Evolutionary conservation across 2,888 invertebrate species (phyloP), one percentile per base, ranked within the genome.

Genomic region (Lottia gigantea): DNA sequence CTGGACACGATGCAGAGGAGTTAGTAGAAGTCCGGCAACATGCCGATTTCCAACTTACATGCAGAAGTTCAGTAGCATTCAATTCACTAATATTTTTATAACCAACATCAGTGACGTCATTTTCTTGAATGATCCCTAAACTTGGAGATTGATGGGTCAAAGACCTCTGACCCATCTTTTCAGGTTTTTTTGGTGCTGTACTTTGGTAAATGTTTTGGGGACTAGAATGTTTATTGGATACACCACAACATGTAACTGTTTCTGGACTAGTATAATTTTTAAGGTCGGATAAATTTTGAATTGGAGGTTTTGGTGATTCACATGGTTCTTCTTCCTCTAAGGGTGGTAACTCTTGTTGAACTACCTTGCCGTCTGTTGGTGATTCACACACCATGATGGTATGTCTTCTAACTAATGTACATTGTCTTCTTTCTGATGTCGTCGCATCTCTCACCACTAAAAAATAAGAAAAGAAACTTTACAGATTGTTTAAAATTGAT

Each of bases 381-480:
- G 83, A 84, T 70, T 85, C 84, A 71, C 85, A 85, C 14, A 85
- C 83, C 70, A 81, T 83, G 67, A 85, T 83, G 68, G 84, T 85
- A 76, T 85, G 84, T 45, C 85, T 75, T 16, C 85, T 76, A 72
- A 82, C 81, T 12, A 82, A 76, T 61, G 73, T 73, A 45, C 66
- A 66, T 25, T 45, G 70, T 23, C 66, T 40, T 55, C 67, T 61
- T 8, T 64, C 70, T 14, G 31, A 15, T 40, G 47, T 67, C 40
- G 70, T 40, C 8, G 66, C 63, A 64, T 74, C 71, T n/a, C 65
- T 55, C 15, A 63, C 64, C 61, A 66, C 74, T 74, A 67, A 61
- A 71, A 40, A 1, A 40, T 40, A 40, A 40, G 40, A 40, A 40
- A 40, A 31, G 31, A 31, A 6, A 31, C 6, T 31, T 31, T 31